Percentiles rank a stretch among this genome's conserved stretches.
These are phyloP conservation scores for Silurus asotus DNA, from an alignment of 2,113 vertebrate species.

Conservation along the genomic window DNA sequence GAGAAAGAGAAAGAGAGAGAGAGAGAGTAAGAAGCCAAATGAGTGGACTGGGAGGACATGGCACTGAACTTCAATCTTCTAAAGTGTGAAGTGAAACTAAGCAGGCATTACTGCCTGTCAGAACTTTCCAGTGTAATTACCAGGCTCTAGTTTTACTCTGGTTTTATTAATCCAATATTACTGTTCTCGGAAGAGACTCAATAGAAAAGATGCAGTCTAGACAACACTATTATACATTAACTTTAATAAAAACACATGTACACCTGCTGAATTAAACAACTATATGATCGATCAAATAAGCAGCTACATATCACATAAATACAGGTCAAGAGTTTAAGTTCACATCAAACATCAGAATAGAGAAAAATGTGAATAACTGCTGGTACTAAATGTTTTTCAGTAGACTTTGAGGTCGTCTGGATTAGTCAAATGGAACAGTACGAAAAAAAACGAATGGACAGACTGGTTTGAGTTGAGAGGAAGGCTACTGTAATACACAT, in stretches of 20 bases:
- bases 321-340: background rate
- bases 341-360: background rate
- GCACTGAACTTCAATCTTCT: background rate
- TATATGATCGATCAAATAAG: background rate
- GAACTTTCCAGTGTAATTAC: background rate
- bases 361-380: background rate
- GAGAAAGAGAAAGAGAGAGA: background rate
- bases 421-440: too few species aligned
- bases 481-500: background rate
- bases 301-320: too few species aligned
- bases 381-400: background rate
- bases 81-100: background rate
- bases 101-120: background rate
- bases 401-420: too few species aligned
- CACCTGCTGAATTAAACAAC: background rate
- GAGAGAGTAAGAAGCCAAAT: background rate
- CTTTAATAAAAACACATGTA: background rate
- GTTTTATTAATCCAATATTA: slow-evolving; percentile 1
- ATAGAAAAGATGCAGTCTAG: background rate
- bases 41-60: background rate
- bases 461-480: background rate
- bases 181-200: background rate
- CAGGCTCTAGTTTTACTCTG: background rate
- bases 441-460: background rate
- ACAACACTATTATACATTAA: background rate